Evolutionary conservation across 1,140 invertebrate species (phyloP), one percentile per base, ranked within the genome.

Genomic region (Habropoda laboriosa): DNA sequence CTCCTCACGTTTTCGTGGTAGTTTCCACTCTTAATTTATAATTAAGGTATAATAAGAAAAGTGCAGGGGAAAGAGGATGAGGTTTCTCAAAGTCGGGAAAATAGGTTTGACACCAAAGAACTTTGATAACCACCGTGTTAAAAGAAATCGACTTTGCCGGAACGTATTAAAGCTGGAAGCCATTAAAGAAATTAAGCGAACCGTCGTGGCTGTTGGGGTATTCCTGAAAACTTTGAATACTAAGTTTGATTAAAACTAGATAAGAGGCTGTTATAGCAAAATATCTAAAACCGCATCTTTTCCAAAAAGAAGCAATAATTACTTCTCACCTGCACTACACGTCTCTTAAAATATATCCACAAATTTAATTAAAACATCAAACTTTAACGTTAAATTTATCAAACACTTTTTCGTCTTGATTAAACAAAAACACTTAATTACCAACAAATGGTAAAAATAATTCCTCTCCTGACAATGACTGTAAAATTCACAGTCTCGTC

Each of bases 121-220:
- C 53, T 38, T 58, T 58, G 38, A 58, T 58, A 58, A 58, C 27
- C 38, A 21, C 18, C 1, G 27, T 38, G 38, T 57, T 57, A 45
- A 55, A 72, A 40, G 27, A 57, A 72, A 72, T 72, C 53, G 53
- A 55, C 68, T 57, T 42, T 30, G 18, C 24, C 6, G 35, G 51
- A 71, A 38, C 27, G 51, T 57, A 30, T 71, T 71, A 57, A 71
- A 71, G 68, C 40, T 57, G 18, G 24, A 30, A 42, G 10, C 38
- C 68, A 71, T 71, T 71, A 71, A 55, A 42, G 68, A 40, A 71
- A 71, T 57, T 49, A 68, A 51, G 21, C 47, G 45, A 30, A 68
- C 64, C 30, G 64, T 45, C 40, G 67, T 24, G 13, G 1, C 8
- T 35, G n/a, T 8, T 55, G 13, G 21, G n/a, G 49, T 55, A 53